A percentile compares a stretch with the other conserved stretches of the same genome.
Evolutionary conservation across 2,113 vertebrate genomes (phyloP).

Genomic region (Triplophysa tibetana): DNA sequence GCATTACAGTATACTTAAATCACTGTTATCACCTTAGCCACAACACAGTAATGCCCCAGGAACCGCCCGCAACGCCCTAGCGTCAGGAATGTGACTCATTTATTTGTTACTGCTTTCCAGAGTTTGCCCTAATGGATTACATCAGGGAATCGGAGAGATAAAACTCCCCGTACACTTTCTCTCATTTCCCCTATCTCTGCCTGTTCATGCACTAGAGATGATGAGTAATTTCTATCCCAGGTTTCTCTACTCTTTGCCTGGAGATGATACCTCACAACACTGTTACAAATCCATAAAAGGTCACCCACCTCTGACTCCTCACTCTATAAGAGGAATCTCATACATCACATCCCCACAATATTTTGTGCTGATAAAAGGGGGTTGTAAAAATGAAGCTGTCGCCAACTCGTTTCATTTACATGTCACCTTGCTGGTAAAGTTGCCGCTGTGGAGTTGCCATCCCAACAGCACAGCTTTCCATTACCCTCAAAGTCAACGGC

Average conservation of each 20-base stretch:
- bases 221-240: conserved; percentile 29
- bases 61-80: neutral
- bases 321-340: conserved; percentile 13
- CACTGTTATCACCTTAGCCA: neutral
- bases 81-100: neutral
- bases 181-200: conserved; percentile 5
- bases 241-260: conserved; percentile 21
- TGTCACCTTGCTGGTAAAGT: conserved; percentile 41
- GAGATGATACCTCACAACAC: conserved; percentile 39
- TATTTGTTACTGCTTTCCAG: neutral
- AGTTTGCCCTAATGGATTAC: neutral
- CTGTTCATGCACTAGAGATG: conserved; percentile 10
- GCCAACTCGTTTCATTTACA: conserved; percentile 22
- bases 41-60: neutral
- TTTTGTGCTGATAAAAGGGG: conserved; percentile 16
- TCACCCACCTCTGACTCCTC: conserved; percentile 14
- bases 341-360: neutral
- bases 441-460: conserved; percentile 10
- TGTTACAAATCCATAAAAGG: conserved; percentile 28
- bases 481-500: conserved; percentile 22
- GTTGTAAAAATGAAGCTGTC: conserved; percentile 6
- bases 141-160: neutral
- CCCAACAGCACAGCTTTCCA: neutral
- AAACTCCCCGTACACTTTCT: neutral
- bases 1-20: no score